These are phyloP conservation scores for Apis laboriosa DNA, from an alignment of 1,140 invertebrate species.

Conservation along the genomic window DNA sequence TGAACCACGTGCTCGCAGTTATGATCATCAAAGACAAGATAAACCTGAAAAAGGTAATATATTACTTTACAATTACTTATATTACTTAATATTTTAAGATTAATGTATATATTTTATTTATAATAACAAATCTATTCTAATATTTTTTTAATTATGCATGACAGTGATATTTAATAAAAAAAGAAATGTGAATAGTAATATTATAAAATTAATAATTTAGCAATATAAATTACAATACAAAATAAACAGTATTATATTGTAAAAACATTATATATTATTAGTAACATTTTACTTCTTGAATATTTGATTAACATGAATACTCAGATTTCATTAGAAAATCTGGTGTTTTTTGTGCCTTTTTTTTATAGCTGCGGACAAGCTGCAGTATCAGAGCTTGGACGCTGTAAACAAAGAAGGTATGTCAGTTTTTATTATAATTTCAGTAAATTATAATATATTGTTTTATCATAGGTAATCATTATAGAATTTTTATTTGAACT, in stretches of 20 bases:
- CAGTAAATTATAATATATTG: conserved; percentile 15
- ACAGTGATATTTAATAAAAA: not conserved
- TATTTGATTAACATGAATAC: conserved; percentile 17
- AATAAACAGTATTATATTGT: not conserved
- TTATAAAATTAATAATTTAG: not conserved
- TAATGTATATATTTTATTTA: not conserved
- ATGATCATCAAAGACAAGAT: conserved; percentile 83
- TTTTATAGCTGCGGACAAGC: conserved; percentile 82
- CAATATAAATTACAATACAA: not conserved
- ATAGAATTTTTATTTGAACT: conserved; percentile 5
- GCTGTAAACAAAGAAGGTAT: conserved; percentile 84
- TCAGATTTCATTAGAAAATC: conserved; percentile 38
- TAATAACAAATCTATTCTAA: conserved; percentile 11
- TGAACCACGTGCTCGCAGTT: conserved; percentile 84
- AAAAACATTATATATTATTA: not conserved
- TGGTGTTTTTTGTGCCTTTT: conserved; percentile 77
- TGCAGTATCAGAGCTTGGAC: conserved; percentile 85
- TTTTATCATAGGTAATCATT: conserved; percentile 1
- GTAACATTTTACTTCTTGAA: not conserved
- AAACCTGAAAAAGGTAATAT: conserved; percentile 81
- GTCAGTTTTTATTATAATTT: conserved; percentile 61
- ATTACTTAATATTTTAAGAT: not conserved
- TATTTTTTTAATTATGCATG: conserved; percentile 32
- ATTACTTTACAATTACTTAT: no score
- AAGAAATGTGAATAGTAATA: not conserved